A percentile compares a stretch with the other conserved stretches of the same genome.
Conservation (phyloP, 2,888 invertebrate genomes). For the Drosophila affinis region DNA sequence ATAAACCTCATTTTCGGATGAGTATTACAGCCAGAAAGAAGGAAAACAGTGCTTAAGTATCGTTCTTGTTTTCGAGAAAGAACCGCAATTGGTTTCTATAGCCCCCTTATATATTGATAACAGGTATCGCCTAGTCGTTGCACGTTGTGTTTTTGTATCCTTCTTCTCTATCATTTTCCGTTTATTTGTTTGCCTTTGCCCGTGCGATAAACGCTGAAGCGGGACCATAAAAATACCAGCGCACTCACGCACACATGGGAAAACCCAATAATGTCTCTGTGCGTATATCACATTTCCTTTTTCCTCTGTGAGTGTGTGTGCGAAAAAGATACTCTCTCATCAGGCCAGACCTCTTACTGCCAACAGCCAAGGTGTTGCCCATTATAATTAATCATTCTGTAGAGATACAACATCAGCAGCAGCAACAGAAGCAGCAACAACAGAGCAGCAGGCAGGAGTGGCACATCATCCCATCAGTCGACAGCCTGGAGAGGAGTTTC, state of each 20-base stretch:
- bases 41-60: no score
- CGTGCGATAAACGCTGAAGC: conserved; percentile 48
- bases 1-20: no score
- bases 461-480: conserved; percentile 25
- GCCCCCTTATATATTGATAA: not conserved
- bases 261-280: not conserved
- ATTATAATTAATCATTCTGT: conserved; percentile 65
- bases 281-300: conserved; percentile 31
- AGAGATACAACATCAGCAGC: conserved; percentile 14
- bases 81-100: no score
- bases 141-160: conserved; percentile 15
- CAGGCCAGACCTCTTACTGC: not conserved
- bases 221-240: conserved; percentile 24
- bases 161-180: conserved; percentile 39
- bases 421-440: not conserved
- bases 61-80: no score
- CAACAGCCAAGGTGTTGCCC: conserved; percentile 44
- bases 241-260: conserved; percentile 21
- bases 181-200: conserved; percentile 57
- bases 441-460: not conserved
- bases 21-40: no score
- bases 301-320: conserved; percentile 8
- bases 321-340: no score
- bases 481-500: conserved; percentile 53
- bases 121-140: not conserved